Conservation (phyloP, 1,140 invertebrate species). For the Pissodes strobi region DNA sequence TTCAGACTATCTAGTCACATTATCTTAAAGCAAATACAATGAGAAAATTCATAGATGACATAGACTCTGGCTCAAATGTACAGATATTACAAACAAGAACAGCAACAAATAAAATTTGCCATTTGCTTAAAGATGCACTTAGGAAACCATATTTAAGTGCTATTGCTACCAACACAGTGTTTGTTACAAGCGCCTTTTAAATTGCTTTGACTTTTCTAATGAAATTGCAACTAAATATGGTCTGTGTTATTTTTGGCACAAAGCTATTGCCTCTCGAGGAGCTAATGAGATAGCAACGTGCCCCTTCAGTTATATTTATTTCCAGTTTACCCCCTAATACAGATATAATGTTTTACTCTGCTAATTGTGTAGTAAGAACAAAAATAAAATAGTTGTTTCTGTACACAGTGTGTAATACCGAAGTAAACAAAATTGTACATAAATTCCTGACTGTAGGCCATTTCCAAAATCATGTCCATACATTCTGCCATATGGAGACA, state of each 20-base stretch:
- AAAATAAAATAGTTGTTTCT: background rate
- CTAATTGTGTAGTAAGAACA: background rate
- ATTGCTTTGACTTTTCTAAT: background rate
- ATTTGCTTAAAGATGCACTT: background rate
- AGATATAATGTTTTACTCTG: background rate
- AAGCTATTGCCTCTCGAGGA: background rate
- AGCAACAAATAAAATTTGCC: background rate
- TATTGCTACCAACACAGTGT: too few relatives aligned
- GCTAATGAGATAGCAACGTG: background rate
- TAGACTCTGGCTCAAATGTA: too few relatives aligned
- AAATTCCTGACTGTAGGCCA: background rate
- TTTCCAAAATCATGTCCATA: background rate
- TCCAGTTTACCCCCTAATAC: too few relatives aligned
- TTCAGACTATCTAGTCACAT: background rate
- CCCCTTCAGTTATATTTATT: background rate
- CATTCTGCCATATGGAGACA: background rate
- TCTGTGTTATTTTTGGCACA: background rate
- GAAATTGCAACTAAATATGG: background rate
- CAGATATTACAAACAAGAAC: background rate
- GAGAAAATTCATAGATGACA: too few relatives aligned
- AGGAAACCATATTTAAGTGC: background rate
- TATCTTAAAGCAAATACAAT: too few relatives aligned
- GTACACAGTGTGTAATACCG: background rate
- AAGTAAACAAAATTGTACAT: too few relatives aligned
- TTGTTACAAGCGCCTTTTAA: background rate